Percentiles rank a stretch among this genome's conserved stretches.
phyloP scores from a whole-genome alignment of 2,797 vertebrate genomes.

The Coranthus polyacanthus region DNA sequence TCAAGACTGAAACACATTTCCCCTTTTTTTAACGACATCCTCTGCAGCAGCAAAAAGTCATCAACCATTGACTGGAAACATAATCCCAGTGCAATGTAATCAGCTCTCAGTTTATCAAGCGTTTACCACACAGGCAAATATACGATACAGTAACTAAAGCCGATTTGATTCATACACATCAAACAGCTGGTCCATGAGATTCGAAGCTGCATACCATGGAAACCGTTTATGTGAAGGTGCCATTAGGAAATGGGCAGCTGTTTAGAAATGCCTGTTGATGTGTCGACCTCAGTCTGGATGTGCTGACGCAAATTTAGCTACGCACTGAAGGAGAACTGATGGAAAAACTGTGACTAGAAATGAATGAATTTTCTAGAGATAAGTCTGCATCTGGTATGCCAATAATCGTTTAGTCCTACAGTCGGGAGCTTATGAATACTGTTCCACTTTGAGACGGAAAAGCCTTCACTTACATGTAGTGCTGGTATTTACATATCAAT shows the following conservation, averaged over 20 bases:
- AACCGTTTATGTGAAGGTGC: not conserved
- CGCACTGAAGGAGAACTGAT: constrained; percentile 56
- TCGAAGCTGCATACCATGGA: not conserved
- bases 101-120: too few species aligned
- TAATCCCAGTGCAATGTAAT: not conserved
- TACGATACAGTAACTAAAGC: too few species aligned
- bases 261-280: constrained; percentile 30
- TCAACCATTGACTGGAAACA: not conserved
- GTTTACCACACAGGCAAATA: not conserved
- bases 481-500: not conserved
- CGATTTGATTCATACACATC: not conserved
- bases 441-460: not conserved
- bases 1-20: not conserved
- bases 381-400: constrained; percentile 32
- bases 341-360: constrained; percentile 45
- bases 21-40: not conserved
- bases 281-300: constrained; percentile 10
- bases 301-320: constrained; percentile 43
- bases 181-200: not conserved
- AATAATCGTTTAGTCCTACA: constrained; percentile 26
- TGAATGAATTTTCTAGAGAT: constrained; percentile 51
- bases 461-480: not conserved
- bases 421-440: constrained; percentile 5
- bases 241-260: constrained; percentile 10
- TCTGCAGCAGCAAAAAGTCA: constrained; percentile 7